Evolutionary conservation across 2,888 invertebrate genomes (phyloP).

Genomic region (Macaria notata): DNA sequence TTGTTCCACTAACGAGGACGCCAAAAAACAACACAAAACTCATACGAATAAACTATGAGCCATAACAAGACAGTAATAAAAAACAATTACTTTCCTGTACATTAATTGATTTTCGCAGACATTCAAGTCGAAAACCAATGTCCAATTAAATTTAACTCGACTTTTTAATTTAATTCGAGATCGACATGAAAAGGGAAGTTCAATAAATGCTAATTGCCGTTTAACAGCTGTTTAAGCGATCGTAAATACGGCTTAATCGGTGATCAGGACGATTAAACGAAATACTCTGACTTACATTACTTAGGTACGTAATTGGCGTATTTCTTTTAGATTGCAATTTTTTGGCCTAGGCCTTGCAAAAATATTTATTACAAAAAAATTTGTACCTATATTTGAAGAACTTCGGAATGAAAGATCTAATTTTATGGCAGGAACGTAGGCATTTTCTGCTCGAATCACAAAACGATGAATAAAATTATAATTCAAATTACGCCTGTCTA

Average conservation of each 20-base stretch:
- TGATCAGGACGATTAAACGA: slow-evolving; percentile 44
- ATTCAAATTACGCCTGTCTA: too few species aligned
- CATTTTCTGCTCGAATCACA: too few species aligned
- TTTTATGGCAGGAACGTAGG: too few species aligned
- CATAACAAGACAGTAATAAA: slow-evolving; percentile 7
- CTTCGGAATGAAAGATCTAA: too few species aligned
- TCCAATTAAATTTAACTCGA: slow-evolving; percentile 14
- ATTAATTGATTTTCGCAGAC: slow-evolving; percentile 13
- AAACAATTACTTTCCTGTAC: slow-evolving; percentile 2
- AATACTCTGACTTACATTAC: slow-evolving; percentile 41
- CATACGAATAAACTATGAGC: background rate
- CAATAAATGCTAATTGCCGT: slow-evolving; percentile 62
- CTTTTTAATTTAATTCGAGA: slow-evolving; percentile 26
- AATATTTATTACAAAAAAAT: background rate
- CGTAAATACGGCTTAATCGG: slow-evolving; percentile 55
- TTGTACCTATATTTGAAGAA: too few species aligned
- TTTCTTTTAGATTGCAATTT: background rate
- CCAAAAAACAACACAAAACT: background rate
- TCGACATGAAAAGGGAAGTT: slow-evolving; percentile 56
- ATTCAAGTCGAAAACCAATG: slow-evolving; percentile 9
- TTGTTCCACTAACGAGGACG: background rate
- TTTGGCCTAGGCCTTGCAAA: background rate
- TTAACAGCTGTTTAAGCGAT: slow-evolving; percentile 56
- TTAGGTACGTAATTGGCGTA: slow-evolving; percentile 15
- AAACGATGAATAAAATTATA: too few species aligned